Conservation (phyloP, 2,797 vertebrate species). For the Tauraco hartlaubi region DNA sequence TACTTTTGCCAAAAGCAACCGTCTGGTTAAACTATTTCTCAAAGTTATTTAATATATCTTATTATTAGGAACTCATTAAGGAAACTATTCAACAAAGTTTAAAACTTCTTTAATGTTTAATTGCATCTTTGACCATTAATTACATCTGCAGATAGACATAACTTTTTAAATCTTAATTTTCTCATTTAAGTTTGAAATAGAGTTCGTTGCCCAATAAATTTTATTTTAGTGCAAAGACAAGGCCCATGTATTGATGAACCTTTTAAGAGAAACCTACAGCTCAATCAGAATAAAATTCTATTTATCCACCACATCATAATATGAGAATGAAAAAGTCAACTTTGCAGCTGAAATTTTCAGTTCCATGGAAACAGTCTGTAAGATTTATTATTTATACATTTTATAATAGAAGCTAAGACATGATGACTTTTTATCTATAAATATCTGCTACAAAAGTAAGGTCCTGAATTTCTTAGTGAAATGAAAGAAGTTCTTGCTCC, state of each 20-base stretch:
- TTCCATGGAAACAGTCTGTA: not conserved
- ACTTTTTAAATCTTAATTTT: constrained; percentile 66
- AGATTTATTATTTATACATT: not conserved
- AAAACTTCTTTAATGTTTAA: constrained; percentile 65
- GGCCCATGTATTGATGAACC: not conserved
- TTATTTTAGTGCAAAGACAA: not conserved
- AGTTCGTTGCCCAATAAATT: not conserved
- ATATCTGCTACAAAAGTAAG: not conserved
- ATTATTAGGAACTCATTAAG: constrained; percentile 54
- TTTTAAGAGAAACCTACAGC: constrained; percentile 24
- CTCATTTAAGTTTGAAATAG: constrained; percentile 47
- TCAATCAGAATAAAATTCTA: constrained; percentile 49
- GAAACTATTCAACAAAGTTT: constrained; percentile 42
- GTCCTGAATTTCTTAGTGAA: not conserved
- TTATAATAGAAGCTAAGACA: not conserved
- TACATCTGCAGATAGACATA: constrained; percentile 24
- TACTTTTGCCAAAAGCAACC: constrained; percentile 24
- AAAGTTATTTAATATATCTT: constrained; percentile 39
- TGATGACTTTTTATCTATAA: not conserved
- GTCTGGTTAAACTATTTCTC: constrained; percentile 26
- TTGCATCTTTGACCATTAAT: constrained; percentile 54
- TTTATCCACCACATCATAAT: constrained; percentile 15
- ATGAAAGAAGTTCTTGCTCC: not conserved
- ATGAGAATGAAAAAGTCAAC: not conserved
- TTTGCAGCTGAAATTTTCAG: not conserved